Evolutionary conservation across 2,113 vertebrate genomes (phyloP), one percentile per base, ranked within the genome.

Genomic region (Serilophus lunatus): DNA sequence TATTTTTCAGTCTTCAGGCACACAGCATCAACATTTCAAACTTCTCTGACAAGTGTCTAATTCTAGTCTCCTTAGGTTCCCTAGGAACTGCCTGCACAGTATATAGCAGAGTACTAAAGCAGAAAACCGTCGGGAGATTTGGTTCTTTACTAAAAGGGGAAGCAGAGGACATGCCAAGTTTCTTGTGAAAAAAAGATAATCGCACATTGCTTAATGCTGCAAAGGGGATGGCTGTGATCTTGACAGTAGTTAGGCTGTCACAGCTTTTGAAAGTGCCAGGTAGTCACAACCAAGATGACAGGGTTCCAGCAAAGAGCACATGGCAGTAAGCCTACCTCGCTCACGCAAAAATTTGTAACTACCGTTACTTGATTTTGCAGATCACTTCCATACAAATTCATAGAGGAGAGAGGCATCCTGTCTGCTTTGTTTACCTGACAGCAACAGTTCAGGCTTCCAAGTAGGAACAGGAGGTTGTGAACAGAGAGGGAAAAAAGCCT

Each of bases 1-100:
- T 60, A 94, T 70, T 88, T 82, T 93, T 71, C 82, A 80, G 49
- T 90, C 59, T 90, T 88, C 63, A 88, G 68, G 47, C 56, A 70
- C 16, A 24, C 64, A 95, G 77, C 12, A 63, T 86, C 71, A 82
- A 92, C 68, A 86, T 47, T 86, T 88, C 82, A 88, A 82, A 63
- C 15, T 86, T 71, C 64, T 74, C 57, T 0, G 0, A 51, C 47
- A 60, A 82, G 56, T 33, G 22, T 86, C 92, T 92, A 92, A 70
- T 85, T 93, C 72, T 12, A 82, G 50, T n/a, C 63, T 66, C 64
- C 42, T 88, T 26, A 90, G 35, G 35, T 59, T 92, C 68, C 66
- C 77, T 45, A 74, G 66, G 68, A 91, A 94, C 80, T 66, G 59
- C 56, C 75, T 56, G 79, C 19, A 63, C 59, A 93, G 88, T 13